Percentiles rank a stretch among this genome's conserved stretches.
Evolutionary conservation across 2,797 vertebrate species (phyloP).

Genomic region (Hemibagrus guttatus): DNA sequence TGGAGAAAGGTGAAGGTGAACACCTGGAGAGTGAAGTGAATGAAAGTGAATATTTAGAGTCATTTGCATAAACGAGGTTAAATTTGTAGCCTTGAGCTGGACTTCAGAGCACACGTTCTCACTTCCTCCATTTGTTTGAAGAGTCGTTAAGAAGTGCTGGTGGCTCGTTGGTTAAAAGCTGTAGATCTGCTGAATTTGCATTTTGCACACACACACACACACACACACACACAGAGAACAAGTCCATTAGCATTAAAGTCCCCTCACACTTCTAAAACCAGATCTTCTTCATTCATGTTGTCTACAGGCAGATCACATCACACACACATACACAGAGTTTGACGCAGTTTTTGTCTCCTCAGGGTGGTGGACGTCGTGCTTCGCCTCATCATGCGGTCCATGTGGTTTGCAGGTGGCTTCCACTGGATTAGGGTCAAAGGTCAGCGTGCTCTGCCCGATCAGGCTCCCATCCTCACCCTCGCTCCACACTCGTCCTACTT

Average conservation of each 20-base stretch:
- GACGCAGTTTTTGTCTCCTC: slow-evolving; percentile 1
- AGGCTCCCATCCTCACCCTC: slow-evolving; percentile 92
- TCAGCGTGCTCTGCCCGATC: slow-evolving; percentile 80
- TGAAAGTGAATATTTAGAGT: too few species aligned
- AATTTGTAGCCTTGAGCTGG: neutral
- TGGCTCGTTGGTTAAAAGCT: neutral
- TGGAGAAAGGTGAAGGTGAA: neutral
- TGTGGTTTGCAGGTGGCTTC: slow-evolving; percentile 99
- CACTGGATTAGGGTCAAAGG: slow-evolving; percentile 94
- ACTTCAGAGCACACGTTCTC: neutral
- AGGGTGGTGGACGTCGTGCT: slow-evolving; percentile 88
- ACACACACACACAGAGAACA: neutral
- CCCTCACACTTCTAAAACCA: neutral
- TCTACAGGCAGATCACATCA: neutral
- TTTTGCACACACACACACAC: neutral
- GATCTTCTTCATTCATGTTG: neutral
- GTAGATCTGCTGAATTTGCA: neutral
- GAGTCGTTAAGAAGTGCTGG: neutral
- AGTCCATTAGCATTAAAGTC: too few species aligned
- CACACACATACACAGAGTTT: neutral
- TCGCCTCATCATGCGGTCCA: slow-evolving; percentile 91
- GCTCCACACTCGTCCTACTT: slow-evolving; percentile 98
- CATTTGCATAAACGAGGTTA: neutral
- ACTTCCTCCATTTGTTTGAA: neutral
- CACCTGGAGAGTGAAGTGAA: neutral